Evolutionary conservation across 2,113 vertebrate genomes (phyloP).

Genomic region (Corythaeola cristata): DNA sequence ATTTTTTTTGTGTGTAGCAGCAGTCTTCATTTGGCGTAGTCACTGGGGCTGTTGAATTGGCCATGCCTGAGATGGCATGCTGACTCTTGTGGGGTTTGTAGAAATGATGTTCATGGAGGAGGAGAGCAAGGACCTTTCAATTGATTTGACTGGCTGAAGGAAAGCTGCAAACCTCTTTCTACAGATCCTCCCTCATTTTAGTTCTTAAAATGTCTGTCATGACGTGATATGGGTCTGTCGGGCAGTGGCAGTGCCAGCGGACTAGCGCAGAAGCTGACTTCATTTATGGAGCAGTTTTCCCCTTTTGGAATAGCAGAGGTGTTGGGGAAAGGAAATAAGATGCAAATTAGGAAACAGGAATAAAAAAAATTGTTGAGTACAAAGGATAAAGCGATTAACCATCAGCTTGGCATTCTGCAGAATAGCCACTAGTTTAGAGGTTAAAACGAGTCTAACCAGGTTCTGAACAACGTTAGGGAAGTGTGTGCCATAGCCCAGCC

Average conservation of each 20-base stretch:
- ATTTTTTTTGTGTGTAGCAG: fast-evolving
- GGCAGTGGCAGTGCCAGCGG: neutral
- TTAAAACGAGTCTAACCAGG: neutral
- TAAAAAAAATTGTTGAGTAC: neutral
- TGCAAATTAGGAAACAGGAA: neutral
- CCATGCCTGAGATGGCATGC: neutral
- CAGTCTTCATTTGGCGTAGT: neutral
- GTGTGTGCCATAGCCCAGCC: neutral
- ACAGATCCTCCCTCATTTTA: neutral
- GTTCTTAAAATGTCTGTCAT: neutral
- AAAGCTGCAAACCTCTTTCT: neutral
- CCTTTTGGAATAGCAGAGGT: neutral
- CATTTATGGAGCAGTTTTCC: neutral
- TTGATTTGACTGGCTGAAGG: neutral
- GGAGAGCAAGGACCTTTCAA: neutral
- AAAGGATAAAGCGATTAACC: neutral
- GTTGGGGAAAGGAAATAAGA: neutral
- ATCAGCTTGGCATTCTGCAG: neutral
- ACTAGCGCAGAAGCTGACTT: neutral
- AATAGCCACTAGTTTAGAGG: neutral
- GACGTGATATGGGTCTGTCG: neutral
- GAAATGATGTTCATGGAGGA: neutral
- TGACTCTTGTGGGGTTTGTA: neutral
- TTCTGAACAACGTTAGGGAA: neutral
- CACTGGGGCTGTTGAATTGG: neutral